Base-by-base conservation (phyloP, 1,140 invertebrate species). In the Anadara kagoshimensis region DNA sequence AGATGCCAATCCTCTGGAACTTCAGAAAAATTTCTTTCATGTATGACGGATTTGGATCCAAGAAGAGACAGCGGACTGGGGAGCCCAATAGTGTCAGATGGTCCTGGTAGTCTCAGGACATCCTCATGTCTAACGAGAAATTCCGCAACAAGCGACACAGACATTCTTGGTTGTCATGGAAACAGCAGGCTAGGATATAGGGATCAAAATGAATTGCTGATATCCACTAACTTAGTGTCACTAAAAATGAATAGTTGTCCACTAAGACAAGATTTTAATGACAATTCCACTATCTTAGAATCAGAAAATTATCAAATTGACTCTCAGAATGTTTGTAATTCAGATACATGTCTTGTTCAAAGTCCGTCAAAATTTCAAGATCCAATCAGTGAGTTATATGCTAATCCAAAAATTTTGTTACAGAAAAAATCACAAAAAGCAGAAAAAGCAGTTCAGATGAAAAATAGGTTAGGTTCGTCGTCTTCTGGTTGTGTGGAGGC, bases 321-420 rank as follows among this genome's bases (percentile, higher is more conserved):
- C 8, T n/a, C 49, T 1, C 11, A 69, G 5, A 29, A 16, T 12
- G 20, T 53, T 41, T 69, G 59, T 62, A 69, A 69, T 53, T 69
- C 67, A 16, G 67, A 69, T 61, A 69, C 67, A 29, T 69, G 59
- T 44, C 41, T 69, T 44, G 43, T 45, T 64, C 16, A 64, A 29
- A 58, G 29, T 36, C 29, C 29, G 29, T 36, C 29, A 36, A 36
- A 36, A 36, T 36, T 36, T 36, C 29, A 62, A 44, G 56, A 69
- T 49, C 57, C 54, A 20, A 75, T 68, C 18, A 69, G 73, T 7
- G 72, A 75, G 44, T 44, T 80, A n/a, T 80, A 80, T 62, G 75
- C 78, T 36, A 80, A 76, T 61, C 67, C 74, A 63, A 73, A 75
- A 68, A 69, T 79, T 22, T 56, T 79, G 36, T 54, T 76, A 43